Base-by-base conservation (phyloP, 1,140 invertebrate species). In the Chrysomallon squamiferum region DNA sequence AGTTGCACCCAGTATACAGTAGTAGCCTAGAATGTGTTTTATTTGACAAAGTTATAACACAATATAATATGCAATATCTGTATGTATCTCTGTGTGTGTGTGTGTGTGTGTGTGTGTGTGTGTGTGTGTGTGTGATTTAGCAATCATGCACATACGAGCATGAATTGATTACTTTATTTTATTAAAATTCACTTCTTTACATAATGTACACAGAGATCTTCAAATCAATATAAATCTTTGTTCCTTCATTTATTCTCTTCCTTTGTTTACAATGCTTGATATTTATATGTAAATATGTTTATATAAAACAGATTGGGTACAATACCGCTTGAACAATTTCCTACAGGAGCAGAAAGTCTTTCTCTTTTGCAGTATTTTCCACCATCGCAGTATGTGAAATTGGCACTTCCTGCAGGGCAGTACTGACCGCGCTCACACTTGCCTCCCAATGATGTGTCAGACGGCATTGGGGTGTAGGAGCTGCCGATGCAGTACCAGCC, bases 401-500 rank as follows among this genome's bases (percentile, higher is more conserved):
- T 75, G 13, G 49, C 61, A 64, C 77, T 81, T 11, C 78, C 78
- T n/a, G 58, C 65, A 9, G 82, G 80, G 49, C 80, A 84, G 64
- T 78, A 84, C 27, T 75, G 56, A 2, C 82, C 80, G 22, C 15
- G 18, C 2, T 9, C 25, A 69, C 81, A 83, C 56, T 75, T 67
- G 20, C 81, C 81, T 22, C 80, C 82, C 65, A 76, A 59, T 0
- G 60, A 9, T 3, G 72, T 43, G 35, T 79, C 73, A 25, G 71
- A 78, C 6, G 82, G 80, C 66, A 71, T 79, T 3, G 75, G 18
- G 54, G 72, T 58, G 3, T 60, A 69, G 7, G 80, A 66, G 3
- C 78, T 78, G 3, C 68, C 71, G 6, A 63, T 38, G 63, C 82
- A 84, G 61, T 81, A 84, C 63, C 71, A 82, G 9, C 78, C 77